Evolutionary conservation across 2,113 vertebrate genomes (phyloP).

Genomic region (Telmatochromis sp.): DNA sequence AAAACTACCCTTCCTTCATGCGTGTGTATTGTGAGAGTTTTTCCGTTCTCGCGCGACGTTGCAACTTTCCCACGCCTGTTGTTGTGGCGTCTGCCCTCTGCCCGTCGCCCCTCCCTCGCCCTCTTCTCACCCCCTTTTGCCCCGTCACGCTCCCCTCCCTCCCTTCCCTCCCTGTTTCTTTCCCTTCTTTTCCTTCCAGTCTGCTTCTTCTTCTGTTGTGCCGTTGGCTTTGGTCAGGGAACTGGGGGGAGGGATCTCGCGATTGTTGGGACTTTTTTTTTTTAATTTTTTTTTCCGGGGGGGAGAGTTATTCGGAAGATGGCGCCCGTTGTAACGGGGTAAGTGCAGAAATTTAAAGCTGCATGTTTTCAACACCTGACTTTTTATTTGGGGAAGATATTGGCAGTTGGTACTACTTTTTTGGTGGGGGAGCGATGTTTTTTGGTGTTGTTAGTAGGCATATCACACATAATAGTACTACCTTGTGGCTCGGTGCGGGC

Average conservation of each 20-base stretch:
- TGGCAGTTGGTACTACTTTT: not conserved
- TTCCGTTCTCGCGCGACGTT: conserved; percentile 53
- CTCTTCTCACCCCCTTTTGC: not conserved
- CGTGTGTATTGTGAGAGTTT: conserved; percentile 54
- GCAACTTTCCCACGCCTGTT: conserved; percentile 75
- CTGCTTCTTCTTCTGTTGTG: conserved; percentile 26
- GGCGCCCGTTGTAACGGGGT: conserved; percentile 99
- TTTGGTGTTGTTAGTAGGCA: not conserved
- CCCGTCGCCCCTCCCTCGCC: not conserved
- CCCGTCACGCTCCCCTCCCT: conserved; percentile 9
- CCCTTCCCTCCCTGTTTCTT: not conserved
- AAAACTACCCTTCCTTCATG: not conserved
- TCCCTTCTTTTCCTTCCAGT: not conserved
- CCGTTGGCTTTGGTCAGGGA: not conserved
- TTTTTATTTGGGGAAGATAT: not conserved
- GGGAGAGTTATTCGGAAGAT: conserved; percentile 88
- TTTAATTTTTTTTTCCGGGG: conserved; percentile 5
- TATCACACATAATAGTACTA: not conserved
- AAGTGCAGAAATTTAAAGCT: conserved; percentile 73
- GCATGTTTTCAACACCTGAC: not conserved
- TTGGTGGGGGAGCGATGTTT: not conserved
- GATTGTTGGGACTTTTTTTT: conserved; percentile 74
- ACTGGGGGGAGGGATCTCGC: conserved; percentile 62
- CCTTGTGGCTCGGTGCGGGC: not conserved
- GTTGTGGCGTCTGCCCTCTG: conserved; percentile 47